A percentile compares a stretch with the other conserved stretches of the same genome.
Conservation (phyloP, 2,888 invertebrate genomes). For the Drosophila lacicola region DNA sequence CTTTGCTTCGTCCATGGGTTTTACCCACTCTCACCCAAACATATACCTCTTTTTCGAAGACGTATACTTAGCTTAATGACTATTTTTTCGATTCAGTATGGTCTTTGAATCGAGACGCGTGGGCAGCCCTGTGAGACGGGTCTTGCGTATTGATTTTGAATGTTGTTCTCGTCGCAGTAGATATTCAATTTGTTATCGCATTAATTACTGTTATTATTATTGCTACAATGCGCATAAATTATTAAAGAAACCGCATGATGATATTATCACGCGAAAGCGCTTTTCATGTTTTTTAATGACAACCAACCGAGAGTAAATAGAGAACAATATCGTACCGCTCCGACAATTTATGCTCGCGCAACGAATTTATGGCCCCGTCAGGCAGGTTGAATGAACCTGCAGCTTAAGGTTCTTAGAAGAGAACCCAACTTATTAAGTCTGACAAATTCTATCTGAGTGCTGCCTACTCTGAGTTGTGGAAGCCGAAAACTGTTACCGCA, state of each 20-base stretch:
- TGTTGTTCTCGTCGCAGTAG: background rate
- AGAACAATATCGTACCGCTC: slow-evolving; percentile 8
- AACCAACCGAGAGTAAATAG: background rate
- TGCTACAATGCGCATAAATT: slow-evolving; percentile 65
- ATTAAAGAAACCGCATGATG: slow-evolving; percentile 51
- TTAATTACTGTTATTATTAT: slow-evolving; percentile 74
- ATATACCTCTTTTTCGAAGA: background rate
- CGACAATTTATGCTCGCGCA: slow-evolving; percentile 4
- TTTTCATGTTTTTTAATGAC: slow-evolving; percentile 52
- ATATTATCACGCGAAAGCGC: slow-evolving; percentile 57
- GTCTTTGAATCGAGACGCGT: slow-evolving; percentile 37
- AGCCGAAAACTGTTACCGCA: slow-evolving; percentile 30
- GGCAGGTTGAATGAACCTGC: slow-evolving; percentile 66
- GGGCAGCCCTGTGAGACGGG: slow-evolving; percentile 30
- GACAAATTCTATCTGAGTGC: slow-evolving; percentile 24
- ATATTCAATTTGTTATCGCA: slow-evolving; percentile 44
- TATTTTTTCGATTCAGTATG: slow-evolving; percentile 17
- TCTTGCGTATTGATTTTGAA: slow-evolving; percentile 42
- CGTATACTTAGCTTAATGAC: slow-evolving; percentile 32
- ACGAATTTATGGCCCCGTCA: slow-evolving; percentile 19
- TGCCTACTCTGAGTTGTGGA: slow-evolving; percentile 5
- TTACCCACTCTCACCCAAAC: slow-evolving; percentile 23
- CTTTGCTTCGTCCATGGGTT: slow-evolving; percentile 22
- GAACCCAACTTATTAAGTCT: slow-evolving; percentile 11
- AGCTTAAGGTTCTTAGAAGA: slow-evolving; percentile 37